A percentile compares a stretch with the other conserved stretches of the same genome.
These are phyloP conservation scores for Mimachlamys varia DNA, from an alignment of 2,888 invertebrate species.

Conservation along the genomic window DNA sequence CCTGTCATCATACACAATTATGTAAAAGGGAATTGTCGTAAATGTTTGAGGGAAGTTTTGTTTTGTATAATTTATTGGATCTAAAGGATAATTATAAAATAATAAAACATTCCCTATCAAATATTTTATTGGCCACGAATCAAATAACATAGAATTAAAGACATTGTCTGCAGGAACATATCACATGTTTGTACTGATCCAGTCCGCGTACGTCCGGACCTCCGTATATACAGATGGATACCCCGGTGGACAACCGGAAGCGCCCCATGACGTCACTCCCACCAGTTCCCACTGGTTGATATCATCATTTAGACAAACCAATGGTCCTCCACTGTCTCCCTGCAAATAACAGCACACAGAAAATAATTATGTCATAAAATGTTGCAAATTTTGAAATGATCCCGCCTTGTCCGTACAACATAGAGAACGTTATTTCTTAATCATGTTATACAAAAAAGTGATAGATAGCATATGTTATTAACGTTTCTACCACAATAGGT, in stretches of 20 bases:
- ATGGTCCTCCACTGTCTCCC: not conserved
- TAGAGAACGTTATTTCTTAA: no score
- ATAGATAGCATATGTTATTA: no score
- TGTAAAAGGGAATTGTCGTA: no score
- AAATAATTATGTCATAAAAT: no score
- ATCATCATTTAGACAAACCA: not conserved
- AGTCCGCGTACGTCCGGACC: not conserved
- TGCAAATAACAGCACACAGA: not conserved
- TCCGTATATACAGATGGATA: not conserved
- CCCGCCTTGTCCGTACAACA: no score
- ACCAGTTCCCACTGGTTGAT: not conserved
- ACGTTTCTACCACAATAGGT: no score
- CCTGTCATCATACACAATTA: no score
- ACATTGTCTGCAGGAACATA: not conserved
- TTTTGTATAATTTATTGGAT: not conserved
- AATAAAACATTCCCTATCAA: not conserved
- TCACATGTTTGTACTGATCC: not conserved
- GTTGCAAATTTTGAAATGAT: no score
- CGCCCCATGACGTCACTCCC: constrained; percentile 8
- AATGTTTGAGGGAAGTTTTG: no score
- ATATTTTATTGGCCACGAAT: not conserved
- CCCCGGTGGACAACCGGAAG: not conserved
- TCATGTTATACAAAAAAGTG: no score
- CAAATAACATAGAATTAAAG: not conserved
- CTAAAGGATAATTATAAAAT: not conserved